These are phyloP conservation scores for Paraplagusia blochii DNA, from an alignment of 2,113 vertebrate genomes.

Conservation along the genomic window DNA sequence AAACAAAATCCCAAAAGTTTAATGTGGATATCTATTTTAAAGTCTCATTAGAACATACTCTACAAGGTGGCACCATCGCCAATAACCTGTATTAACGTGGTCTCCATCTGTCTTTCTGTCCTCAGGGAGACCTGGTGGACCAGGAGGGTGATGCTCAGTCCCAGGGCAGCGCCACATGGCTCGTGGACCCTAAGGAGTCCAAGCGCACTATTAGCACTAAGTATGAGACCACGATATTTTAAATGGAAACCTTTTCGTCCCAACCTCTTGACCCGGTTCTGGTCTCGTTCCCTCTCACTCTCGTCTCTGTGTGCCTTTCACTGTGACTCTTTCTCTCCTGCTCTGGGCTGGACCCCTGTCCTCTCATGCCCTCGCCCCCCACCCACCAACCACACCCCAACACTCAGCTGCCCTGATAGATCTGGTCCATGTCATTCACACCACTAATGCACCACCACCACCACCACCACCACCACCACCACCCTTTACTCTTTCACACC, in stretches of 20 bases:
- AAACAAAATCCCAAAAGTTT: too few relatives aligned
- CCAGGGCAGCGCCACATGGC: constrained; percentile 88
- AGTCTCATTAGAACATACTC: too few relatives aligned
- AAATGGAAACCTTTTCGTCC: constrained; percentile 63
- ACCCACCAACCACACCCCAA: too few relatives aligned
- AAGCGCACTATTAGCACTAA: constrained; percentile 96
- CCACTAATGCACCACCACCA: constrained; percentile 23
- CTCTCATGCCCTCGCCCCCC: not conserved
- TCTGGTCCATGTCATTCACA: constrained; percentile 2
- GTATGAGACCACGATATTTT: constrained; percentile 99
- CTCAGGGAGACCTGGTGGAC: constrained; percentile 83
- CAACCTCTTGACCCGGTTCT: constrained; percentile 29
- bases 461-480: too few relatives aligned
- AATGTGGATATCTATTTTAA: too few relatives aligned
- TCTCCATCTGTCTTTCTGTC: not conserved
- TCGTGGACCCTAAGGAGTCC: constrained; percentile 91
- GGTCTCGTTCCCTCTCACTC: constrained; percentile 29
- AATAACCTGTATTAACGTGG: not conserved
- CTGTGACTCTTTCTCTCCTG: constrained; percentile 43
- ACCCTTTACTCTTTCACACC: constrained; percentile 10
- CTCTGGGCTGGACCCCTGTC: constrained; percentile 26
- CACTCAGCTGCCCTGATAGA: too few relatives aligned
- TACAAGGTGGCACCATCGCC: too few relatives aligned
- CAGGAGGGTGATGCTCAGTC: constrained; percentile 82
- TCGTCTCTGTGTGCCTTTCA: constrained; percentile 65